phyloP scores from a whole-genome alignment of 2,888 invertebrate genomes.

The Auanema sp. region DNA sequence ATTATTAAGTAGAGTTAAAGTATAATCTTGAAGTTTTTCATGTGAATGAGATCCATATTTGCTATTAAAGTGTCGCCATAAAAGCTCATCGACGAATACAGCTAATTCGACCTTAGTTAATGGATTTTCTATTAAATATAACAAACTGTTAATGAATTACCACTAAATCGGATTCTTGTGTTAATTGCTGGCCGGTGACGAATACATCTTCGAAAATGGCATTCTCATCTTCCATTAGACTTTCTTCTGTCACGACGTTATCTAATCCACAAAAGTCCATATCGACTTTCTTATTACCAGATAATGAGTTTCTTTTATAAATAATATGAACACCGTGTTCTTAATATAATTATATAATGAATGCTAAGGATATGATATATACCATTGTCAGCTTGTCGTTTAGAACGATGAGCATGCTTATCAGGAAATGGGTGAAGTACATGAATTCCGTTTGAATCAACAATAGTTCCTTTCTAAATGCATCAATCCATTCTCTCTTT shows the following conservation, averaged over 20 bases:
- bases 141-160: too few species aligned
- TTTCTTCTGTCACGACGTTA: conserved; percentile 58
- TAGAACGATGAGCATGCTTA: conserved; percentile 49
- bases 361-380: background rate
- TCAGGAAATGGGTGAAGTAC: conserved; percentile 63
- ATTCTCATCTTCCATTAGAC: conserved; percentile 60
- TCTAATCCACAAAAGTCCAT: conserved; percentile 62
- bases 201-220: conserved; percentile 62
- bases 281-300: conserved; percentile 16
- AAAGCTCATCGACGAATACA: conserved; percentile 60
- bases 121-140: conserved; percentile 1
- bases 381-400: conserved; percentile 37
- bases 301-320: conserved; percentile 53
- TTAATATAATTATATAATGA: conserved; percentile 9
- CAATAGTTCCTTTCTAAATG: conserved; percentile 61
- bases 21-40: conserved; percentile 58
- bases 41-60: conserved; percentile 58
- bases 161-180: conserved; percentile 53
- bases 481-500: background rate
- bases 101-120: conserved; percentile 60
- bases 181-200: conserved; percentile 56
- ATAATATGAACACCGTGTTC: conserved; percentile 55
- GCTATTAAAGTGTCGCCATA: conserved; percentile 62
- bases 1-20: conserved; percentile 63
- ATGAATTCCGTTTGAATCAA: conserved; percentile 49